Evolutionary conservation across 2,113 vertebrate species (phyloP).

Genomic region (Empidonax alnorum): DNA sequence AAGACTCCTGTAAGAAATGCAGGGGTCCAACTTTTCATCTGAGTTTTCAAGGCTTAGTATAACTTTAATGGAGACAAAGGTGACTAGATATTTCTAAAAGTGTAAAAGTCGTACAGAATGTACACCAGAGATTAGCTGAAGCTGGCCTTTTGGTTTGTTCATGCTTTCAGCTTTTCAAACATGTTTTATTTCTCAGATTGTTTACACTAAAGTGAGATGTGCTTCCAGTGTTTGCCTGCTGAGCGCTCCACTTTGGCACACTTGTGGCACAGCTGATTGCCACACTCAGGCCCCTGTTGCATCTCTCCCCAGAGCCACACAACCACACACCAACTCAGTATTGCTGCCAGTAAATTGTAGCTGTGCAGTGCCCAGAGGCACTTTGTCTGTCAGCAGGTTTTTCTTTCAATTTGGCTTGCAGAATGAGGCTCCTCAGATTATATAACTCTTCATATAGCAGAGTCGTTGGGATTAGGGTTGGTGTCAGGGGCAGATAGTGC

Average conservation of each 20-base stretch:
- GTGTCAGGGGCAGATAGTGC: neutral
- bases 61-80: neutral
- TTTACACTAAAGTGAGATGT: neutral
- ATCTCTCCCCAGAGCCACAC: neutral
- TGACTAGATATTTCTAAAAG: neutral
- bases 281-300: neutral
- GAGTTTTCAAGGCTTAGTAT: neutral
- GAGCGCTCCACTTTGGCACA: conserved; percentile 8
- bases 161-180: neutral
- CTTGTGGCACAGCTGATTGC: conserved; percentile 27
- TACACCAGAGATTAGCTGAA: neutral
- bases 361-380: neutral
- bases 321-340: neutral
- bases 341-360: neutral
- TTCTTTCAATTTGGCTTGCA: neutral
- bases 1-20: neutral
- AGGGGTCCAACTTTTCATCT: neutral
- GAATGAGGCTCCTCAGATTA: neutral
- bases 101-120: neutral
- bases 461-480: neutral
- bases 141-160: neutral
- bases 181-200: neutral
- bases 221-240: neutral
- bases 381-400: neutral
- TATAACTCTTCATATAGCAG: neutral